Base-by-base conservation (phyloP, 1,140 invertebrate genomes). In the Diplogasteroides magnus region DNA sequence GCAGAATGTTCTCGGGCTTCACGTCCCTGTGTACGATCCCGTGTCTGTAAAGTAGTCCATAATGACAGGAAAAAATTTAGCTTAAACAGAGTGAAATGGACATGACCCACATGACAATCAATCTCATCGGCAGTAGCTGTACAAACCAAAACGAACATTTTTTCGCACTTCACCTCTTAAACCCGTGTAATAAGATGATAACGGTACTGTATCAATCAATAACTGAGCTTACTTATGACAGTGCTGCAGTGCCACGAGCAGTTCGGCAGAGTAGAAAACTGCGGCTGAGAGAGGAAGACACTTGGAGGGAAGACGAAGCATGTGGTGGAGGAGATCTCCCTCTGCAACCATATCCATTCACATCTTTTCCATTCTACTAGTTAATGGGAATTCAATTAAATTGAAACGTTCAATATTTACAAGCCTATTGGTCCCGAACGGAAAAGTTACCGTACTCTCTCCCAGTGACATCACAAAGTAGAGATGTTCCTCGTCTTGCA, bases 381-480 rank as follows among this genome's bases (percentile, higher is more conserved):
- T 11, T 48, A 48, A 48, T 48, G 6, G 19, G 6, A 11, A 48
- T 11, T 48, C 19, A 48, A 48, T 48, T 48, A 48, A 48, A 48
- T 48, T n/a, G n/a, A n/a, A n/a, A n/a, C n/a, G n/a, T n/a, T n/a
- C n/a, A n/a, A n/a, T n/a, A n/a, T n/a, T n/a, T n/a, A n/a, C n/a
- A n/a, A n/a, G n/a, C n/a, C n/a, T n/a, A n/a, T n/a, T n/a, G n/a
- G n/a, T n/a, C n/a, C n/a, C n/a, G n/a, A n/a, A n/a, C n/a, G n/a
- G n/a, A n/a, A n/a, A 48, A 48, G 19, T 48, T 64, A 48, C 2
- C 65, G 25, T 19, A 72, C 70, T 59, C 67, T 72, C 91, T 25
- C 93, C 94, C 85, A 93, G 96, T 2, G 91, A 91, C 74, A 97
- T 87, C 0, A 95, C 94, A 87, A 98, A 98, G 86, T 96, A 98